Percentiles rank a stretch among this genome's conserved stretches.
Conservation (phyloP, 2,797 vertebrate species). For the Anguilla pacifica region DNA sequence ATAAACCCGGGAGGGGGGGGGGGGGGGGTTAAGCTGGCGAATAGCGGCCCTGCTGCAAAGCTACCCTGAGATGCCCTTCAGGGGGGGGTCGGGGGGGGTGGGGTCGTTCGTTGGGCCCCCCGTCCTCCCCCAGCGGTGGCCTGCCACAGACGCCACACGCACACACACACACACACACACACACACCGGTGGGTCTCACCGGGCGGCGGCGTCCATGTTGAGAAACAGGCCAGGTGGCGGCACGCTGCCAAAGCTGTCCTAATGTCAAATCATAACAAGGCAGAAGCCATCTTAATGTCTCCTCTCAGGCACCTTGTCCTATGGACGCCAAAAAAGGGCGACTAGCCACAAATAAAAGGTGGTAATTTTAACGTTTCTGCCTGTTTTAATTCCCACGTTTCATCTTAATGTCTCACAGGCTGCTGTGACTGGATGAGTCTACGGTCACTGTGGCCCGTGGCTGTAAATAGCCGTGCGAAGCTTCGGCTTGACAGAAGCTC, state of each 20-base stretch:
- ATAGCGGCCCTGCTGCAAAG: constrained; percentile 21
- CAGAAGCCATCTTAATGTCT: no score
- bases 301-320: no score
- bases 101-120: not conserved
- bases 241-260: not conserved
- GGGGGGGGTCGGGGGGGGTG: not conserved
- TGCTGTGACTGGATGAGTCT: no score
- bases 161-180: not conserved
- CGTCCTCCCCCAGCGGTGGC: not conserved
- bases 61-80: not conserved
- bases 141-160: not conserved
- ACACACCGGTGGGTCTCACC: not conserved
- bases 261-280: no score
- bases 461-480: not conserved
- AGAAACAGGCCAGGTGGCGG: not conserved
- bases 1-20: constrained; percentile 29
- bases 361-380: no score
- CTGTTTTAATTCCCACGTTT: no score
- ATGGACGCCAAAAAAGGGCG: no score
- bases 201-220: not conserved
- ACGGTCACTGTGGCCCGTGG: no score
- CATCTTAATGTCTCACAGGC: no score
- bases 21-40: constrained; percentile 24
- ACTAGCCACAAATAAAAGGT: no score
- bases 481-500: not conserved